These are phyloP conservation scores for Picathartes gymnocephalus DNA, from an alignment of 2,113 vertebrate genomes.

Conservation along the genomic window DNA sequence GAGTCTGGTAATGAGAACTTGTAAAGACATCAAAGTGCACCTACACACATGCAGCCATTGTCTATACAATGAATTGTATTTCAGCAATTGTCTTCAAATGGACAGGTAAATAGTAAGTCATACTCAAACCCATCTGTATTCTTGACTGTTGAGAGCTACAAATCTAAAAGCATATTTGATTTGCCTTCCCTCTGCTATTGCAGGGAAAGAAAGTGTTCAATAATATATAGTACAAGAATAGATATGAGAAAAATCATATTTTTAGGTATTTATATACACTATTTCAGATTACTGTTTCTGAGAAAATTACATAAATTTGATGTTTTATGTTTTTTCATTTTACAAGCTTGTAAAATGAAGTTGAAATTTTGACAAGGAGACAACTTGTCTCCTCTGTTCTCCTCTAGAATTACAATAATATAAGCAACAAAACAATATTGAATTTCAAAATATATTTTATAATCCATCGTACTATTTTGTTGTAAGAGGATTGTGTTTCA, in stretches of 20 bases:
- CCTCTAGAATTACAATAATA: slow-evolving; percentile 4
- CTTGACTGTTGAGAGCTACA: not conserved
- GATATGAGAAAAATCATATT: not conserved
- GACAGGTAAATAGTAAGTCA: not conserved
- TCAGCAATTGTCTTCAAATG: not conserved
- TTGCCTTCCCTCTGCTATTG: not conserved
- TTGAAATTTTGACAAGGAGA: not conserved
- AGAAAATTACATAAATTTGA: slow-evolving; percentile 32
- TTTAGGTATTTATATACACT: not conserved
- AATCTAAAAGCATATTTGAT: not conserved
- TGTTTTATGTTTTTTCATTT: no score
- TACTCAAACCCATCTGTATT: not conserved
- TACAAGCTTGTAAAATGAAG: slow-evolving; percentile 42
- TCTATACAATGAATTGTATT: not conserved
- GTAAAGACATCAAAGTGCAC: not conserved
- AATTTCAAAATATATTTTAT: slow-evolving; percentile 53
- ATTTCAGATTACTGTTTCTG: not conserved
- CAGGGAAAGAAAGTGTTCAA: not conserved
- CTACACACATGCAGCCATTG: not conserved
- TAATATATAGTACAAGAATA: not conserved
- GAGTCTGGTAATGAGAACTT: not conserved
- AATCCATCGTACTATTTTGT: slow-evolving; percentile 6
- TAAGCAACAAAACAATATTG: slow-evolving; percentile 8
- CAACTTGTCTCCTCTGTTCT: not conserved
- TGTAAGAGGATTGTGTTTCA: not conserved